Evolutionary conservation across 2,888 invertebrate genomes (phyloP), one percentile per base, ranked within the genome.

Genomic region (Smittia aterrima): DNA sequence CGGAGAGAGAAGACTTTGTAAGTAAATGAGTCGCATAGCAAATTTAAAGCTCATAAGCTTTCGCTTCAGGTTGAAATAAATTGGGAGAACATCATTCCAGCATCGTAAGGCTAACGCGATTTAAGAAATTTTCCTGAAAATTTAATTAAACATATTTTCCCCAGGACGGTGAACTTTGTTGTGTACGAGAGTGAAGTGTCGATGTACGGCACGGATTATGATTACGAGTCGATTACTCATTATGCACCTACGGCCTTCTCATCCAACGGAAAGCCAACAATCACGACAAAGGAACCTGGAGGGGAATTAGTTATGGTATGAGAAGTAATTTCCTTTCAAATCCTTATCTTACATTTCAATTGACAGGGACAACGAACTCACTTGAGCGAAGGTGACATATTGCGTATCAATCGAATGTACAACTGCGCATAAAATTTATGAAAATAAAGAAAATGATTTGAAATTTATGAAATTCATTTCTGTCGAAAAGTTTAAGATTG

Each of bases 161-260:
- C 1, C 9, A 68, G 68, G 20, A 6, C 16, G 2, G 38, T n/a
- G 24, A 41, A 68, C 25, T 68, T 68, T 41, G 47, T 68, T 1
- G n/a, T 7, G 1, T 68, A 24, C 41, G 47, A 68, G 20, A 41
- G 13, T 13, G 47, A 68, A 16, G 24, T 41, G 2, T 68, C 68
- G 2, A 38, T 68, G 68, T 41, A 18, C 38, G 68, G 68, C 38
- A 68, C 68, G 20, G 20, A 38, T 4, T 68, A 68, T 41, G 68
- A 68, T n/a, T 68, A 68, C 41, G 40, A 68, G n/a, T 20, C 22
- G 9, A 41, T 68, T 4, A 68, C 68, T 2, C 68, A 68, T n/a
- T 68, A 68, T 22, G 40, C 68, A 6, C 3, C 40, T 13, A 41
- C 9, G 1, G 40, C 68, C 1, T 68, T 68, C 47, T 41, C 68